Evolutionary conservation across 2,797 vertebrate genomes (phyloP), one percentile per base, ranked within the genome.

Genomic region (Silurus lanzhouensis): DNA sequence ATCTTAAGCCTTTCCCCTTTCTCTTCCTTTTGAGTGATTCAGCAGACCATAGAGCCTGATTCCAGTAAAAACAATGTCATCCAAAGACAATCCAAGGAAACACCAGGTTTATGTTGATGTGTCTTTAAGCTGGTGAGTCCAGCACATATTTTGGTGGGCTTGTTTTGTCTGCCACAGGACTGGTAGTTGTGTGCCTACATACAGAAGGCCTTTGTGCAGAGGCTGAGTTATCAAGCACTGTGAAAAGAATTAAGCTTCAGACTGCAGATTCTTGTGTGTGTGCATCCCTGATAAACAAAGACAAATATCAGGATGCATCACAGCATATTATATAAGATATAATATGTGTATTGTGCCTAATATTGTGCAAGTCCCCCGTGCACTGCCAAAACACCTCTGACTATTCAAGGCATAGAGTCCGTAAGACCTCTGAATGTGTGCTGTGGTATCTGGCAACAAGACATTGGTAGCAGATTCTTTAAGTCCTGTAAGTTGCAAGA

Each of bases 191-290:
- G 48, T 70, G 48, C 52, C 52, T 25, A 25, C 68, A 72, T 74
- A 80, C 60, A 66, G 58, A 85, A 81, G 46, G 55, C 44, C 77
- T 85, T 74, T 75, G 68, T 75, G 84, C 46, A 44, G 20, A 20
- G 25, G 71, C 17, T 44, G 67, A 63, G 57, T 81, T 64, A 85
- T 64, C 44, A 66, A 81, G 77, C 44, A 22, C 46, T 57, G 61
- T 55, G 60, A 72, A 84, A 66, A 55, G 57, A 72, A 12, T 48
- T 52, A 71, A 55, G 67, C 15, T 1, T 55, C 84, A 72, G n/a
- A 72, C 67, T 71, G 67, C 67, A 85, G 84, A 72, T 72, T 64
- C 38, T 67, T 80, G 27, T 79, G 9, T 31, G 20, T 31, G n/a
- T 10, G 20, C 25, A 48, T 74, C 58, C 7, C 17, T 20, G 3